Evolutionary conservation across 2,113 vertebrate species (phyloP).

Genomic region (Sceloporus tristichus): DNA sequence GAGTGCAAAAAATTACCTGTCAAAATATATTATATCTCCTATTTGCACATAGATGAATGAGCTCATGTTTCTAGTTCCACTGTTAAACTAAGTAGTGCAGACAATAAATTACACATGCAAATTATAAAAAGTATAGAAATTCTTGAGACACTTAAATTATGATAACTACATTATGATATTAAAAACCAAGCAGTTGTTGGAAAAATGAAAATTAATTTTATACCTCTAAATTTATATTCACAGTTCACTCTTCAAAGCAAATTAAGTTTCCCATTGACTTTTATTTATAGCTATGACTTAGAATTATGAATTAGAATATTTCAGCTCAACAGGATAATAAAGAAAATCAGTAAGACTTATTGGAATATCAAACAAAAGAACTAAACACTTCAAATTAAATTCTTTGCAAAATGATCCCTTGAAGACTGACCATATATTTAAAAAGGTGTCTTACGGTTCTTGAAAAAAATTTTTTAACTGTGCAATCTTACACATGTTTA

Average conservation of each 20-base stretch:
- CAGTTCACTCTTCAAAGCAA: not conserved
- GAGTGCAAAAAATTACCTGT: not conserved
- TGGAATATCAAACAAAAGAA: not conserved
- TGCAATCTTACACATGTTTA: too few species aligned
- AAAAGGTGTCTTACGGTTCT: not conserved
- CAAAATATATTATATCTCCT: too few species aligned
- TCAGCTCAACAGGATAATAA: not conserved
- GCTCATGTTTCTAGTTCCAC: rapidly evolving
- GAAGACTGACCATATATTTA: not conserved
- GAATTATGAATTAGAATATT: conserved; percentile 4
- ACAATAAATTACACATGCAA: rapidly evolving
- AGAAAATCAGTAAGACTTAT: not conserved
- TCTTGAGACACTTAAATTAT: not conserved
- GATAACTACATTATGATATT: not conserved
- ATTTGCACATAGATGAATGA: rapidly evolving
- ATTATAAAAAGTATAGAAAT: rapidly evolving
- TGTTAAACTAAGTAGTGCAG: not conserved
- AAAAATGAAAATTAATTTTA: not conserved
- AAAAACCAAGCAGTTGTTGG: rapidly evolving
- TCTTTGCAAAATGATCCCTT: not conserved
- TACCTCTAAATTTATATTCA: conserved; percentile 15
- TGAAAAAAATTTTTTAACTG: not conserved
- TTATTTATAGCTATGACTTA: conserved; percentile 12
- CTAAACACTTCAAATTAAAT: not conserved
- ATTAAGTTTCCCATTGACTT: not conserved